Evolutionary conservation across 2,888 invertebrate species (phyloP).

Genomic region (Watsonalla cultraria): DNA sequence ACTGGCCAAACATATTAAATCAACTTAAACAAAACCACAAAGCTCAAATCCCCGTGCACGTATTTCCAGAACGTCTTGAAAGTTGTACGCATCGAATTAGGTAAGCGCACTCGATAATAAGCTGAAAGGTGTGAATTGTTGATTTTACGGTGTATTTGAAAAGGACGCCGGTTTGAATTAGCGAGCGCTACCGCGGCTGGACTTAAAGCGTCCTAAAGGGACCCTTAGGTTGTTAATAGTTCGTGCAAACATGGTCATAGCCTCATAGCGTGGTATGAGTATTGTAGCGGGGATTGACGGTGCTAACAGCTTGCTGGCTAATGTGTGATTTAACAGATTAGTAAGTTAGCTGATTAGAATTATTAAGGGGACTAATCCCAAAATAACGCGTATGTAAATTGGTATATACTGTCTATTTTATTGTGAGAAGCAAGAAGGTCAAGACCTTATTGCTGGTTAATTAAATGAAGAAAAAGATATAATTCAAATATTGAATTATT

Average conservation of each 20-base stretch:
- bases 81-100: conserved; percentile 1
- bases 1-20: conserved; percentile 50
- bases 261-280: conserved; percentile 8
- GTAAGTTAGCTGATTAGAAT: neutral
- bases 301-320: neutral
- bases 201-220: conserved; percentile 34
- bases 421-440: too few relatives aligned
- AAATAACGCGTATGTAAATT: too few relatives aligned
- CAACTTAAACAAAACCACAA: conserved; percentile 28
- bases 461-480: too few relatives aligned
- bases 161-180: conserved; percentile 63
- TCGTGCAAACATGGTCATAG: conserved; percentile 32
- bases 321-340: neutral
- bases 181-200: conserved; percentile 68
- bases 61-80: neutral
- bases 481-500: too few relatives aligned
- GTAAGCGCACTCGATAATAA: conserved; percentile 20
- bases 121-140: conserved; percentile 41
- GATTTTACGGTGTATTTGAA: conserved; percentile 52
- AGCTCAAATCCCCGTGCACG: conserved; percentile 24
- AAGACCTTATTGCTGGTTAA: too few relatives aligned
- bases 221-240: conserved; percentile 34
- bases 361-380: neutral
- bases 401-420: too few relatives aligned
- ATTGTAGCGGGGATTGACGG: neutral